phyloP scores from a whole-genome alignment of 2,888 invertebrate genomes.

The Petrophora chlorosata region DNA sequence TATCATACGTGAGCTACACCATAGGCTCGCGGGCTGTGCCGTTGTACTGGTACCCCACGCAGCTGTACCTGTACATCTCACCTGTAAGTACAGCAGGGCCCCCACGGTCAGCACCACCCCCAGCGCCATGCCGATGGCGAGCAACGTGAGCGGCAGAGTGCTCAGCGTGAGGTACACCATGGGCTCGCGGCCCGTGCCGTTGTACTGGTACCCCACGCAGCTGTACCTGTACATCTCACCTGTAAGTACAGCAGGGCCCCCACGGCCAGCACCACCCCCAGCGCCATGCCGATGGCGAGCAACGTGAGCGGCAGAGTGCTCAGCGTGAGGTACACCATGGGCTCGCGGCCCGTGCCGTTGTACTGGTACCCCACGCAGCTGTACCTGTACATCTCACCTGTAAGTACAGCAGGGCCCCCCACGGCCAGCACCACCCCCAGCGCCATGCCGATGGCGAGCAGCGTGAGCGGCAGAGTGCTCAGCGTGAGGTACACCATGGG shows the following conservation, averaged over 20 bases:
- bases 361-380: constrained; percentile 42
- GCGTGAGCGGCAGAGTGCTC: constrained; percentile 88
- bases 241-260: constrained; percentile 95
- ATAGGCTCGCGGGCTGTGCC: constrained; percentile 86
- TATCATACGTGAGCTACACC: constrained; percentile 88
- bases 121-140: constrained; percentile 94
- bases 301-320: constrained; percentile 90
- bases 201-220: constrained; percentile 57
- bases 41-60: constrained; percentile 64
- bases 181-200: constrained; percentile 86
- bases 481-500: constrained; percentile 89
- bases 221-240: constrained; percentile 60
- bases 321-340: constrained; percentile 88
- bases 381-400: constrained; percentile 84
- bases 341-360: constrained; percentile 85
- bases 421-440: constrained; percentile 97
- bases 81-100: constrained; percentile 94
- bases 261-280: constrained; percentile 96
- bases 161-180: constrained; percentile 88
- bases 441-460: constrained; percentile 95
- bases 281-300: constrained; percentile 94
- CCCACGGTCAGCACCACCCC: constrained; percentile 97
- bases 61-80: constrained; percentile 39
- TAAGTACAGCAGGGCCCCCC: constrained; percentile 92
- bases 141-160: constrained; percentile 90